These are phyloP conservation scores for Aphelenchoides fujianensis DNA, from an alignment of 1,140 invertebrate species.

Conservation along the genomic window DNA sequence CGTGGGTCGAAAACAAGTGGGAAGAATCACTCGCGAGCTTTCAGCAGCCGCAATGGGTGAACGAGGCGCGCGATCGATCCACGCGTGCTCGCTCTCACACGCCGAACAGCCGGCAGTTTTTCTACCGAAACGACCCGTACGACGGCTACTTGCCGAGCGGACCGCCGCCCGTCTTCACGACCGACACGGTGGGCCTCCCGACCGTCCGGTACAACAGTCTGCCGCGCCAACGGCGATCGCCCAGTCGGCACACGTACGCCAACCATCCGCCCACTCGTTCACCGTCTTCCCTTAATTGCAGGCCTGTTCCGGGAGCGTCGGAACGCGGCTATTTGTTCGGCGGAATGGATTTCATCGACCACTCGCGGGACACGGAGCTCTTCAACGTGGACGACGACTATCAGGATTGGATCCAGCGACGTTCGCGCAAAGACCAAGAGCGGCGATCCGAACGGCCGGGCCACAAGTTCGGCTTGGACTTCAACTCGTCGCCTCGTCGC, in stretches of 20 bases:
- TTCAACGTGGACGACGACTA: slow-evolving; percentile 18
- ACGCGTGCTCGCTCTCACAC: slow-evolving; percentile 47
- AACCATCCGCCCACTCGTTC: slow-evolving; percentile 24
- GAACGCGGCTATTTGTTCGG: slow-evolving; percentile 55
- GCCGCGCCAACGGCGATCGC: neutral
- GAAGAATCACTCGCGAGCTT: neutral
- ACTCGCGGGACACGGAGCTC: slow-evolving; percentile 26
- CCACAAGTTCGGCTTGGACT: slow-evolving; percentile 42
- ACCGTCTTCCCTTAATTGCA: too few species aligned
- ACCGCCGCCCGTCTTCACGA: slow-evolving; percentile 9
- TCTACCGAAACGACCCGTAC: neutral
- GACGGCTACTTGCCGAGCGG: neutral
- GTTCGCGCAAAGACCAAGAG: slow-evolving; percentile 20
- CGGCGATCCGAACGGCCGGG: slow-evolving; percentile 26
- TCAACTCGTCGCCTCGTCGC: slow-evolving; percentile 26
- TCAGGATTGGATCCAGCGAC: neutral
- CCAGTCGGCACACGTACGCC: slow-evolving; percentile 9
- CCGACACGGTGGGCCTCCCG: neutral
- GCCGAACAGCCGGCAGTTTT: slow-evolving; percentile 28
- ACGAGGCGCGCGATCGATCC: slow-evolving; percentile 39
- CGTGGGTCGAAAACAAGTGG: neutral
- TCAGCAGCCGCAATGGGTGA: slow-evolving; percentile 49
- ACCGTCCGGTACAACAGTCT: slow-evolving; percentile 4
- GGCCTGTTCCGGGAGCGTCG: slow-evolving; percentile 41
- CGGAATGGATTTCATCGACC: slow-evolving; percentile 57